Conservation (phyloP, 2,113 vertebrate species). For the human region DNA sequence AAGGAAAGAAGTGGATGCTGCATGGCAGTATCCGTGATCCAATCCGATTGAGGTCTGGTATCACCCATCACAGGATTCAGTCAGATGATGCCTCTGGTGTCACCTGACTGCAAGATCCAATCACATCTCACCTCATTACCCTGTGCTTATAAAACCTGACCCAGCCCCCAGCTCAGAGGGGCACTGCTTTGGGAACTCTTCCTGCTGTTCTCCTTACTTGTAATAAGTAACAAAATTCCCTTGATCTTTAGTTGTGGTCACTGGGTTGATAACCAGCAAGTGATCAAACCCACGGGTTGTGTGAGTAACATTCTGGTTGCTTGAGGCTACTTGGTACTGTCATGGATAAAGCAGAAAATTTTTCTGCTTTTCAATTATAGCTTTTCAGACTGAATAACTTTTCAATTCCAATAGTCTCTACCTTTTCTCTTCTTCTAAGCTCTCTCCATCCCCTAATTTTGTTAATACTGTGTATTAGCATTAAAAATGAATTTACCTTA, state of each 20-base stretch:
- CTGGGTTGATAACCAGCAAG: background rate
- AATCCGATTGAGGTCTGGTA: background rate
- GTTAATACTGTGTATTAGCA: background rate
- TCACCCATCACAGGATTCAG: background rate
- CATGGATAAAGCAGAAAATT: background rate
- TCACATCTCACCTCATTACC: background rate
- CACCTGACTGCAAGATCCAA: background rate
- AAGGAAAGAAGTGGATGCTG: too few species aligned
- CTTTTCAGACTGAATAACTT: background rate
- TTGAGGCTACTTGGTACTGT: background rate
- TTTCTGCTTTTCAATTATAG: background rate
- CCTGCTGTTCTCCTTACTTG: background rate
- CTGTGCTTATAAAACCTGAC: background rate
- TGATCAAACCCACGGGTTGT: background rate
- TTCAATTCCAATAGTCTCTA: background rate
- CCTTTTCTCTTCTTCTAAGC: background rate
- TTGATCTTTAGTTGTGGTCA: background rate
- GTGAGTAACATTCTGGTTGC: background rate
- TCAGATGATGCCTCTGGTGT: background rate
- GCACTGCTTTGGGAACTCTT: background rate
- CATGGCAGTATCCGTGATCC: background rate
- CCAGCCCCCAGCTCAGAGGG: background rate
- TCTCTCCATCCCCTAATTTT: background rate
- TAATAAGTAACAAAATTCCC: background rate
- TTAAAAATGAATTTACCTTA: constrained; percentile 23